Percentiles rank a stretch among this genome's conserved stretches.
These are phyloP conservation scores for Pristionchus pacificus DNA, from an alignment of 1,140 invertebrate species.

Conservation along the genomic window DNA sequence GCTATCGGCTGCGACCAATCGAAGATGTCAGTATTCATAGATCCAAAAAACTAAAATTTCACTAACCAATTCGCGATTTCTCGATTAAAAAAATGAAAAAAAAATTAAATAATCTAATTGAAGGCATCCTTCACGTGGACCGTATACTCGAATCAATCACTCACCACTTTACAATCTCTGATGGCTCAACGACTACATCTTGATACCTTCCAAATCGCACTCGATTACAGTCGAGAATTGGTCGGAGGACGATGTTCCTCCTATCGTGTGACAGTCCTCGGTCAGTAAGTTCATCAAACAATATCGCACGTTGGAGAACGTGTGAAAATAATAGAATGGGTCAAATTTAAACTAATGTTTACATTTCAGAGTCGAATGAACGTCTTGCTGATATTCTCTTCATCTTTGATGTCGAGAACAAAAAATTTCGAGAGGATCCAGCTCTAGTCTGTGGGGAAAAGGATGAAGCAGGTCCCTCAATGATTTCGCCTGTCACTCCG, in stretches of 20 bases:
- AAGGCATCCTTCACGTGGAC: neutral
- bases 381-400: neutral
- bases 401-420: neutral
- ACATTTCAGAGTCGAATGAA: neutral
- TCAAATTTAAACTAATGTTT: no score
- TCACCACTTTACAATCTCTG: neutral
- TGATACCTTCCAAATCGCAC: neutral
- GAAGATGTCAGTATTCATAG: no score
- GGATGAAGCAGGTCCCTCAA: neutral
- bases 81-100: no score
- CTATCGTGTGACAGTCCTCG: neutral
- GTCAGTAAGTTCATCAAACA: neutral
- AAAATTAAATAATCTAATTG: no score
- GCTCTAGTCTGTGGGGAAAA: neutral
- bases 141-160: neutral
- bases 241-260: neutral
- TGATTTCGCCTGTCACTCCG: no score
- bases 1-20: no score
- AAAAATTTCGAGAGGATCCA: neutral
- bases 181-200: neutral
- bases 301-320: no score
- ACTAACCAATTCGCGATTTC: no score
- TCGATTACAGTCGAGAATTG: neutral
- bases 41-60: no score
- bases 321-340: no score